These are phyloP conservation scores for Bujurquina vittata DNA, from an alignment of 2,113 vertebrate genomes.

Conservation along the genomic window DNA sequence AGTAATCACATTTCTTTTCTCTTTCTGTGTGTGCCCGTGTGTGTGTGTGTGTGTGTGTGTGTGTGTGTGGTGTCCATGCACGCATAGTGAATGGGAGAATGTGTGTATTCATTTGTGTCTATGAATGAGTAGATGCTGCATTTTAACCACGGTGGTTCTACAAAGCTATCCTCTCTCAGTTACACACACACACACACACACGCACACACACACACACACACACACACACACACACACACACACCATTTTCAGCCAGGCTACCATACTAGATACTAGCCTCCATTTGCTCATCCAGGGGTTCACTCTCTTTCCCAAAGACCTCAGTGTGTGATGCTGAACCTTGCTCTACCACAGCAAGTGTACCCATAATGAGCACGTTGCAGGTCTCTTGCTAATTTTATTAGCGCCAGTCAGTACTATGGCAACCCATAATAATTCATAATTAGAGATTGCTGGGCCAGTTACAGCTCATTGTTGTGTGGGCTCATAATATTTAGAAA, in stretches of 20 bases:
- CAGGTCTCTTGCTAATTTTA: conserved; percentile 37
- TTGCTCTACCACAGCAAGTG: neutral
- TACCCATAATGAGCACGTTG: neutral
- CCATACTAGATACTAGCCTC: too few species aligned
- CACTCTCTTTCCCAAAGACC: too few species aligned
- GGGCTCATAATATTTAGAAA: conserved; percentile 17
- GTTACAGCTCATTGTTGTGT: conserved; percentile 3
- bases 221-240: too few species aligned
- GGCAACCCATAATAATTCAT: conserved; percentile 23
- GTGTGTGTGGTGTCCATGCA: neutral
- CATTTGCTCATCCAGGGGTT: too few species aligned
- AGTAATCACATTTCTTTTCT: conserved; percentile 5
- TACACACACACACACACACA: too few species aligned
- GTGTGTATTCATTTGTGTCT: conserved; percentile 1
- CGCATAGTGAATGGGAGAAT: neutral
- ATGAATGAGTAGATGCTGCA: conserved; percentile 1
- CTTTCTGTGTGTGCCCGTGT: neutral
- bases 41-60: neutral
- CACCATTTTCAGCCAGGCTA: too few species aligned
- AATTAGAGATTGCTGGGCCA: conserved; percentile 29
- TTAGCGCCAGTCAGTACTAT: conserved; percentile 23
- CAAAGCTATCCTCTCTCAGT: neutral
- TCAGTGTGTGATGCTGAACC: neutral
- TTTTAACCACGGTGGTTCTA: neutral
- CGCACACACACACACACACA: too few species aligned